phyloP scores from a whole-genome alignment of 2,888 invertebrate species.

The Metopia argyrocephala region DNA sequence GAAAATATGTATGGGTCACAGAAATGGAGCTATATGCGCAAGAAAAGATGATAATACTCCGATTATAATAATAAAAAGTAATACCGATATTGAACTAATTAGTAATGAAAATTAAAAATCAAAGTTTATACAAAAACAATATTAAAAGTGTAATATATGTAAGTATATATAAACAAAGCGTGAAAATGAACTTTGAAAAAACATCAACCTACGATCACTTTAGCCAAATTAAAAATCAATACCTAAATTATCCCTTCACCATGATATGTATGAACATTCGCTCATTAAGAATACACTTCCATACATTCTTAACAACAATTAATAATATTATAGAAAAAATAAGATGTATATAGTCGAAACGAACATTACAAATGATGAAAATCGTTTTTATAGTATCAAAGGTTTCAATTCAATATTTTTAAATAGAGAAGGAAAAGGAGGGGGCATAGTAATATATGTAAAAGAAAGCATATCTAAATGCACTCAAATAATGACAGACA shows the following conservation, averaged over 20 bases:
- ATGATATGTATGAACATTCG: no score
- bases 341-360: conserved; percentile 18
- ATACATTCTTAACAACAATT: no score
- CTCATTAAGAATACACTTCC: no score
- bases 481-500: not conserved
- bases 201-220: conserved; percentile 14
- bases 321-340: no score
- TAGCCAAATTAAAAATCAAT: conserved; percentile 7
- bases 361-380: no score
- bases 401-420: conserved; percentile 17
- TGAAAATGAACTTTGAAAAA: no score
- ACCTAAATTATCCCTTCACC: no score
- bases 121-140: not conserved
- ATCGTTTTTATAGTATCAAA: no score
- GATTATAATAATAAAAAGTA: no score
- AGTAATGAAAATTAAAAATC: no score
- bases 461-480: conserved; percentile 1
- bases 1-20: conserved; percentile 10
- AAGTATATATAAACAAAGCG: not conserved
- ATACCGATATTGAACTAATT: no score
- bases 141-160: not conserved
- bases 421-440: conserved; percentile 7
- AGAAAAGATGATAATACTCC: no score
- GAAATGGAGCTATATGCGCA: conserved; percentile 1
- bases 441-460: conserved; percentile 17